phyloP scores from a whole-genome alignment of 2,797 vertebrate genomes.

The Hirundo rustica region DNA sequence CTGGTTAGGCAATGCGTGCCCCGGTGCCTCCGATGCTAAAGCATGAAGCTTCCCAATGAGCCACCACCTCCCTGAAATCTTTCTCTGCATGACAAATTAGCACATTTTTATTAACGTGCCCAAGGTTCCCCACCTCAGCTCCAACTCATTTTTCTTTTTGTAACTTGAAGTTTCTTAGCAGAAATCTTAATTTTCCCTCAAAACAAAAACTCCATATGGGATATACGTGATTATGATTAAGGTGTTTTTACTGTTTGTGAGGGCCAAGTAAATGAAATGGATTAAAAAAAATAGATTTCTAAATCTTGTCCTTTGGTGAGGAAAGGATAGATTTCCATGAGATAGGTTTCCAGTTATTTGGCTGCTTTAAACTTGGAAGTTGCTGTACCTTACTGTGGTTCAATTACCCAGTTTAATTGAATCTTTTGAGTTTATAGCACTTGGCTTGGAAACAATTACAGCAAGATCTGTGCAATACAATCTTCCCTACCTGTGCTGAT shows the following conservation, averaged over 20 bases:
- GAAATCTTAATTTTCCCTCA: not conserved
- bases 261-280: not conserved
- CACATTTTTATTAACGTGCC: not conserved
- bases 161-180: not conserved
- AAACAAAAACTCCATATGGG: not conserved
- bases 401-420: not conserved
- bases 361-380: not conserved
- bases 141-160: not conserved
- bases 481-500: not conserved
- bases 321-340: not conserved
- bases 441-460: not conserved
- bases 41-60: not conserved
- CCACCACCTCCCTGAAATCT: not conserved
- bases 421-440: not conserved
- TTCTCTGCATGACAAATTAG: not conserved
- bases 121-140: not conserved
- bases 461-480: not conserved
- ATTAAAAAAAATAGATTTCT: not conserved
- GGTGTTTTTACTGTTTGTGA: not conserved
- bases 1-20: accelerated
- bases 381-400: not conserved
- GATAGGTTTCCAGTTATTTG: not conserved
- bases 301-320: not conserved
- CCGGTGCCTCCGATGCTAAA: accelerated
- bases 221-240: not conserved